Percentiles rank a stretch among this genome's conserved stretches.
Evolutionary conservation across 2,797 vertebrate genomes (phyloP).

Genomic region (Propithecus perrieri): DNA sequence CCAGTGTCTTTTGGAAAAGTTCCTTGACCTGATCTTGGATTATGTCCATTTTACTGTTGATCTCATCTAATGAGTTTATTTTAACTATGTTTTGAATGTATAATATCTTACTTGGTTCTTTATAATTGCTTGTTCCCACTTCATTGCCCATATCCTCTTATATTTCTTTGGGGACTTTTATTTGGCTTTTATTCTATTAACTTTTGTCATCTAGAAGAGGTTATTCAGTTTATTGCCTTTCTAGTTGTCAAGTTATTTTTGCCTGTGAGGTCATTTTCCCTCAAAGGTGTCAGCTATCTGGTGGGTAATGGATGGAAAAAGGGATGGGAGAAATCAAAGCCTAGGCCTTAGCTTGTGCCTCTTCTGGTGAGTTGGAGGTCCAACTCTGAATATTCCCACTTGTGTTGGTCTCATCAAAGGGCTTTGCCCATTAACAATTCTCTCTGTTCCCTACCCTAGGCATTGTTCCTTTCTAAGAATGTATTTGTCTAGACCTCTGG

Average conservation of each 20-base stretch:
- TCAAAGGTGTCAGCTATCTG: background rate
- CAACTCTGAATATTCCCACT: background rate
- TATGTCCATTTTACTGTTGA: background rate
- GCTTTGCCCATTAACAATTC: background rate
- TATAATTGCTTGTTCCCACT: background rate
- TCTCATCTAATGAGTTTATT: slow-evolving; percentile 1
- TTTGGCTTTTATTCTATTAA: background rate
- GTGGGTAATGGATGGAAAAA: background rate
- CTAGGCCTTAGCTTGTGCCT: slow-evolving; percentile 21
- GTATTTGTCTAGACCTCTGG: background rate
- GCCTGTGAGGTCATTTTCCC: background rate
- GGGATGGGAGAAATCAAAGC: background rate
- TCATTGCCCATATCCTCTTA: background rate
- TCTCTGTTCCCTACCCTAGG: background rate
- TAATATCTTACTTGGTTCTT: background rate
- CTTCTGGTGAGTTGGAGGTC: background rate
- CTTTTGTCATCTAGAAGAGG: background rate
- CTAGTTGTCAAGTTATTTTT: background rate
- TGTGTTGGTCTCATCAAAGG: background rate
- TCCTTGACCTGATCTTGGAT: background rate
- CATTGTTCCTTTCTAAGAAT: slow-evolving; percentile 6
- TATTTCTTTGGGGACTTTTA: background rate
- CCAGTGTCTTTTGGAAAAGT: background rate
- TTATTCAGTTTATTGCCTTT: slow-evolving; percentile 33
- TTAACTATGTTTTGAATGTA: background rate